Conservation (phyloP, 2,888 invertebrate species). For the Xestia sexstrigata region DNA sequence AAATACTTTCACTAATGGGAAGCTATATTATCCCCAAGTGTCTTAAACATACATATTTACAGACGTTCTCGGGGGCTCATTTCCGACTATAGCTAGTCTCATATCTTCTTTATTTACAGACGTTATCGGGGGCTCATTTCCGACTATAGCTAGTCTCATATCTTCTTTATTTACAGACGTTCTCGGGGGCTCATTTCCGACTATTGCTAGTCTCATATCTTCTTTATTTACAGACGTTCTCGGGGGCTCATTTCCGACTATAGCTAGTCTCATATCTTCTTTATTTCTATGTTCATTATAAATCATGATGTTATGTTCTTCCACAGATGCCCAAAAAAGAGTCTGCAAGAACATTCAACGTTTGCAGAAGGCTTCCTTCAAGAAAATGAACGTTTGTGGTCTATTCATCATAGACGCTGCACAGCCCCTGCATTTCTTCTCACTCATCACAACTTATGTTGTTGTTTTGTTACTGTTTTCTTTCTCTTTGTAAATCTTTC, state of each 20-base stretch:
- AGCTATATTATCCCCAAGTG: not conserved
- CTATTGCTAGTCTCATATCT: not conserved
- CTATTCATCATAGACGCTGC: slow-evolving; percentile 21
- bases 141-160: not conserved
- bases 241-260: not conserved
- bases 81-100: not conserved
- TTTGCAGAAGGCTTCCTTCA: slow-evolving; percentile 8
- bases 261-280: not conserved
- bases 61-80: not conserved
- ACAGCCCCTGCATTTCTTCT: slow-evolving; percentile 22
- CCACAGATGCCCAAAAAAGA: slow-evolving; percentile 20
- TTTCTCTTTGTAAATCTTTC: not conserved
- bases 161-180: not conserved
- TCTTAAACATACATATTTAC: not conserved
- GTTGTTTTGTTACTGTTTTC: slow-evolving; percentile 30
- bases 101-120: not conserved
- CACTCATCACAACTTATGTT: slow-evolving; percentile 16
- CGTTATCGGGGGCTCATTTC: not conserved
- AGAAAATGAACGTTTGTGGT: slow-evolving; percentile 14
- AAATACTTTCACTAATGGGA: not conserved
- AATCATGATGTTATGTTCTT: not conserved
- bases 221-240: too few species aligned
- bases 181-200: not conserved
- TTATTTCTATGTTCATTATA: not conserved
- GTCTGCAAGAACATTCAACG: slow-evolving; percentile 30